Percentiles rank a stretch among this genome's conserved stretches.
Conservation (phyloP, 2,113 vertebrate species). For the Turdus rufiventris region DNA sequence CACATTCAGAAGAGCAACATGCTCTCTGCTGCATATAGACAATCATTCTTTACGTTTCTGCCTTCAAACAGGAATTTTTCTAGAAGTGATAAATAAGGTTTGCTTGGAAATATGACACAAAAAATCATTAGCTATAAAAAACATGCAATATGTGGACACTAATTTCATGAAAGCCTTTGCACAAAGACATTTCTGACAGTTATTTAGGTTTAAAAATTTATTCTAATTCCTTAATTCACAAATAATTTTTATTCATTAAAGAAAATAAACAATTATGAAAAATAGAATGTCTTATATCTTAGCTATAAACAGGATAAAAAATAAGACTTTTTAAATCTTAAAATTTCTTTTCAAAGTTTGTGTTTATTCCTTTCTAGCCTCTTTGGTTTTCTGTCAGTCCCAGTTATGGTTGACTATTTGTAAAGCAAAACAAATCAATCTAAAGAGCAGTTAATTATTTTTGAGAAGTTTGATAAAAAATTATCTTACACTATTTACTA, state of each 20-base stretch:
- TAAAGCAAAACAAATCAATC: not conserved
- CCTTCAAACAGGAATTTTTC: not conserved
- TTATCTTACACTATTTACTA: not conserved
- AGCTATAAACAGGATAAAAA: not conserved
- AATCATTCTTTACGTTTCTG: not conserved
- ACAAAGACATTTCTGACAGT: not conserved
- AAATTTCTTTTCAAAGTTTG: not conserved
- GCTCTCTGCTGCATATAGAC: not conserved
- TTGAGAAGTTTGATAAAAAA: not conserved
- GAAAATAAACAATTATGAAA: not conserved
- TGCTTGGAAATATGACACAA: not conserved
- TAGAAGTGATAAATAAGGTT: not conserved
- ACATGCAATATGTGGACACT: not conserved
- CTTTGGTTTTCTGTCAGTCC: not conserved
- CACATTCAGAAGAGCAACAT: not conserved
- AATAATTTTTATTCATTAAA: not conserved
- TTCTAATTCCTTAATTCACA: not conserved
- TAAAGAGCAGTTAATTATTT: not conserved
- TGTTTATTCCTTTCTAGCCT: not conserved
- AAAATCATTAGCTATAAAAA: not conserved
- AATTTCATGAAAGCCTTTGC: not conserved
- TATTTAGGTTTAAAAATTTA: not conserved
- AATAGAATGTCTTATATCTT: not conserved
- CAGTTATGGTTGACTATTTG: not conserved
- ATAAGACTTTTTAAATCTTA: not conserved